These are phyloP conservation scores for Alaudala cheleensis DNA, from an alignment of 2,113 vertebrate species.

Conservation along the genomic window DNA sequence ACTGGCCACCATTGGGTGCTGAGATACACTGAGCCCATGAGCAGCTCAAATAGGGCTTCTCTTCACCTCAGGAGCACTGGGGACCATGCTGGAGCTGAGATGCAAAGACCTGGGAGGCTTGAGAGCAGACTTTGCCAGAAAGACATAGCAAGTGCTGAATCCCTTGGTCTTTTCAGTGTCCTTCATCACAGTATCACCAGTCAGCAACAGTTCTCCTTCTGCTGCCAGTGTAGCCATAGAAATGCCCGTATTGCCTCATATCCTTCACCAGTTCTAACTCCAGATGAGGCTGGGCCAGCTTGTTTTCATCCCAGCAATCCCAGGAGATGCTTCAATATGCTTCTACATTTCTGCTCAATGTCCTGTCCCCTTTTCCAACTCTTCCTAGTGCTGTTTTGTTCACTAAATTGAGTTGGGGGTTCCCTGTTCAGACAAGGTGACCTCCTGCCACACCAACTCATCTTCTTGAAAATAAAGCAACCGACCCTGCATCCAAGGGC, in stretches of 20 bases:
- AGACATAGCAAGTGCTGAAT: background rate
- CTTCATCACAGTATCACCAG: background rate
- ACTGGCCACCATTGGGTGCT: background rate
- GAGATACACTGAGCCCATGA: background rate
- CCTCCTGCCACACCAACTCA: background rate
- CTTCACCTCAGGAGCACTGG: background rate
- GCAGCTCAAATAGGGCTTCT: background rate
- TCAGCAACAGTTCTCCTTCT: background rate
- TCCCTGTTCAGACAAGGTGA: background rate
- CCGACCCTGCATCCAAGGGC: too few species aligned
- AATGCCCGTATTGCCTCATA: background rate
- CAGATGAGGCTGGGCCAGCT: background rate
- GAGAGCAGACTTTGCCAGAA: background rate
- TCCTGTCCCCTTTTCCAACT: background rate
- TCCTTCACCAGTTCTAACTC: background rate
- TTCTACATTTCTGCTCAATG: background rate
- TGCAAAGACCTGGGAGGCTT: background rate
- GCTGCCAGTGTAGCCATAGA: background rate
- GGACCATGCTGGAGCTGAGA: fast-evolving
- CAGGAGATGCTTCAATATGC: background rate
- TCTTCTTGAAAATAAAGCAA: background rate
- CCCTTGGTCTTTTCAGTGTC: background rate
- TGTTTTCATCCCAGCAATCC: background rate
- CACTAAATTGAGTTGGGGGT: background rate
- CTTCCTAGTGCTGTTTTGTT: background rate